phyloP scores from a whole-genome alignment of 2,888 invertebrate species.

The Yponomeuta sedellus region DNA sequence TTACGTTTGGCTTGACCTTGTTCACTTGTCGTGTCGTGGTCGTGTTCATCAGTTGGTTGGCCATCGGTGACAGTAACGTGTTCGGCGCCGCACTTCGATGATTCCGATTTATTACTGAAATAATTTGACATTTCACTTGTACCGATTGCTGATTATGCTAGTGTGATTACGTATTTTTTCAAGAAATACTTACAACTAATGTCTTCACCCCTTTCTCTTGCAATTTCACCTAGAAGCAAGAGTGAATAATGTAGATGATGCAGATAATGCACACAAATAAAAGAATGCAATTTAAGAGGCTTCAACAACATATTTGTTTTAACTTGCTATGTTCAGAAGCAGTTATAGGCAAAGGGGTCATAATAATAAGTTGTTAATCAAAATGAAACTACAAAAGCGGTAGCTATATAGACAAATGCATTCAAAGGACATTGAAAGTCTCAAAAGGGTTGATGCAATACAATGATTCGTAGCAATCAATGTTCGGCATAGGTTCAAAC shows the following conservation, averaged over 20 bases:
- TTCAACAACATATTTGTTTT: background rate
- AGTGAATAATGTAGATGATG: slow-evolving; percentile 25
- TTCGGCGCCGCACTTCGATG: slow-evolving; percentile 83
- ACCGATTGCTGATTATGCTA: slow-evolving; percentile 8
- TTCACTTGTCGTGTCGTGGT: slow-evolving; percentile 89
- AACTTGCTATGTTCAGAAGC: background rate
- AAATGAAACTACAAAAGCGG: slow-evolving; percentile 14
- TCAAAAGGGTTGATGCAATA: slow-evolving; percentile 43
- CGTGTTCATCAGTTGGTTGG: slow-evolving; percentile 83
- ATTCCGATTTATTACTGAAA: slow-evolving; percentile 86
- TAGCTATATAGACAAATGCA: slow-evolving; percentile 8
- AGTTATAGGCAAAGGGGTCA: background rate
- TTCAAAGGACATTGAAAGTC: slow-evolving; percentile 14
- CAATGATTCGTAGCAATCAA: slow-evolving; percentile 48
- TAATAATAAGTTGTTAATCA: background rate
- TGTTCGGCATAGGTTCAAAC: slow-evolving; percentile 64
- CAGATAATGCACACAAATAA: slow-evolving; percentile 9
- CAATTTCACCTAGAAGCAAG: slow-evolving; percentile 82
- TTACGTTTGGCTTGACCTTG: slow-evolving; percentile 92
- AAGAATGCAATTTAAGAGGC: slow-evolving; percentile 1
- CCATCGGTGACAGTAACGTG: slow-evolving; percentile 80
- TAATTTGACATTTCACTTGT: background rate
- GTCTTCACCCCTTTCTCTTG: slow-evolving; percentile 84
- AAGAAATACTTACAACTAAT: slow-evolving; percentile 81
- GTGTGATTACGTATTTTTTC: too few species aligned